phyloP scores from a whole-genome alignment of 2,113 vertebrate genomes.

The Engystomops pustulosus region DNA sequence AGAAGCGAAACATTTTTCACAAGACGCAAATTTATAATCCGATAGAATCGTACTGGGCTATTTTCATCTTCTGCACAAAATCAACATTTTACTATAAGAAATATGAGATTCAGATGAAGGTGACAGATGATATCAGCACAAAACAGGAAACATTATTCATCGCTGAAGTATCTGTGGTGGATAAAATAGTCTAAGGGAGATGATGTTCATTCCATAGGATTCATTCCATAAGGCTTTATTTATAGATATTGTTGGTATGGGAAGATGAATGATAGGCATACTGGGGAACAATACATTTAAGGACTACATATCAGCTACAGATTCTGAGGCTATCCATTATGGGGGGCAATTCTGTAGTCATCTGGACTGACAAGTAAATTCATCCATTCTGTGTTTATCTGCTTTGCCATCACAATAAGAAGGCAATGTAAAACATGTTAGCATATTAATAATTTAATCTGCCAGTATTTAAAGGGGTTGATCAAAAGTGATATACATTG shows the following conservation, averaged over 20 bases:
- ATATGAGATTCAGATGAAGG: neutral
- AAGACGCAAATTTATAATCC: neutral
- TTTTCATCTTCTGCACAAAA: slow-evolving; percentile 28
- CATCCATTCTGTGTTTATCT: neutral
- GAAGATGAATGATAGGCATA: neutral
- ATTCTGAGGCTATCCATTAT: neutral
- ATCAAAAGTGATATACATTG: too few species aligned
- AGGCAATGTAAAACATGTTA: too few species aligned
- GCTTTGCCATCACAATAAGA: too few species aligned
- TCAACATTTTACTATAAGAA: neutral
- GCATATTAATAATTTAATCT: too few species aligned
- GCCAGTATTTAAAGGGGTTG: too few species aligned
- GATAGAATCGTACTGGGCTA: neutral
- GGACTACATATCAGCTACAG: neutral
- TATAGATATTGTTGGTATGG: neutral
- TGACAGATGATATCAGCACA: slow-evolving; percentile 18
- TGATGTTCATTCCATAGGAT: neutral
- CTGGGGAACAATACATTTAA: neutral
- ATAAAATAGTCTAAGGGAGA: neutral
- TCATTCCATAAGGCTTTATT: neutral
- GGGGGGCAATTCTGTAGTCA: neutral
- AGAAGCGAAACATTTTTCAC: neutral
- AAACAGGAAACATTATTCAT: neutral
- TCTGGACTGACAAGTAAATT: neutral
- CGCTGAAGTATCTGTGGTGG: neutral